These are phyloP conservation scores for Copidosoma floridanum DNA, from an alignment of 1,140 invertebrate genomes.

Conservation along the genomic window DNA sequence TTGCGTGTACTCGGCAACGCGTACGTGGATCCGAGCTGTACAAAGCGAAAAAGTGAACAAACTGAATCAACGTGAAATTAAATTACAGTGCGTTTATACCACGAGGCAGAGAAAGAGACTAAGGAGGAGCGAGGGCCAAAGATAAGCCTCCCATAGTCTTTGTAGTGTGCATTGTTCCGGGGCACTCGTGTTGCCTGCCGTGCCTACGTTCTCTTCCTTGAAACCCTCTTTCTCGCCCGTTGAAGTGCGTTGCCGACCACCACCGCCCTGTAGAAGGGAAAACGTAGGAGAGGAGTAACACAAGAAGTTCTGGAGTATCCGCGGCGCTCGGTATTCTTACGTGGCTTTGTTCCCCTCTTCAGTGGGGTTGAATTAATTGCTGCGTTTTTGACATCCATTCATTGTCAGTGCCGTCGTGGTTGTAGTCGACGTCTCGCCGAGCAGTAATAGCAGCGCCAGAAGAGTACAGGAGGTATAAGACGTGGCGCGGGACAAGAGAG, in stretches of 20 bases:
- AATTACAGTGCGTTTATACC: constrained; percentile 54
- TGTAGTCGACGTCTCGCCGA: neutral
- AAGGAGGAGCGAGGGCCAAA: neutral
- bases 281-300: constrained; percentile 45
- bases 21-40: no score
- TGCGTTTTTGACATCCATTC: constrained; percentile 54
- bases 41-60: no score
- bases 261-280: constrained; percentile 3
- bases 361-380: constrained; percentile 52
- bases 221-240: no score
- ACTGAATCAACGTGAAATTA: constrained; percentile 47
- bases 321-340: constrained; percentile 44
- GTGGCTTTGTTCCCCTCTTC: constrained; percentile 44
- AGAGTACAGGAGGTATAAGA: constrained; percentile 33
- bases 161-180: constrained; percentile 7
- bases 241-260: no score
- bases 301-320: constrained; percentile 46
- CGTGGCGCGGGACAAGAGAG: constrained; percentile 37
- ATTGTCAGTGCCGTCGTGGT: constrained; percentile 33
- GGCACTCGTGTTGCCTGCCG: constrained; percentile 41
- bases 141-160: constrained; percentile 46
- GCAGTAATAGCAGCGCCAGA: no score
- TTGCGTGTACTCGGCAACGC: no score
- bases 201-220: constrained; percentile 32
- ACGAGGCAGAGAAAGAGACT: neutral